Evolutionary conservation across 2,113 vertebrate genomes (phyloP).

Genomic region (Pavo muticus): DNA sequence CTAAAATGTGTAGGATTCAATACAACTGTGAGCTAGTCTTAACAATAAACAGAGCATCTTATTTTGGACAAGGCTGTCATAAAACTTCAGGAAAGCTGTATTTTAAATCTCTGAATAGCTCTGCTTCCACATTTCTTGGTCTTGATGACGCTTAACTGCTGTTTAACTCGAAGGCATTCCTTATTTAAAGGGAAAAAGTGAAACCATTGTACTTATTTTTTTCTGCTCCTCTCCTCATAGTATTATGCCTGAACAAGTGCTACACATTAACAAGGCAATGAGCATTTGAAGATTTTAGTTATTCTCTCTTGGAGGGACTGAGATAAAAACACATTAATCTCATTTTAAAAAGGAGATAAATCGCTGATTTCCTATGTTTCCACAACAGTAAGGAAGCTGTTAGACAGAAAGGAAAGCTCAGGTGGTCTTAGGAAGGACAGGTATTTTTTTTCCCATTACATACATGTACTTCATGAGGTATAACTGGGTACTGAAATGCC

Average conservation of each 20-base stretch:
- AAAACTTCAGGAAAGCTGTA: neutral
- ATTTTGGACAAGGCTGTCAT: neutral
- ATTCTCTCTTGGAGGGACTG: neutral
- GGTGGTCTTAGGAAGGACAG: neutral
- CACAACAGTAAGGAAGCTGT: neutral
- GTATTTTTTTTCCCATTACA: neutral
- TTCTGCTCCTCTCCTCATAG: neutral
- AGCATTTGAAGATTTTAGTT: neutral
- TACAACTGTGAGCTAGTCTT: neutral
- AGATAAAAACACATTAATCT: neutral
- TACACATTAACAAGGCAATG: neutral
- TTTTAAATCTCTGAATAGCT: neutral
- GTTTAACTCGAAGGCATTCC: neutral
- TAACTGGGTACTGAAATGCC: neutral
- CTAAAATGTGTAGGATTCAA: neutral
- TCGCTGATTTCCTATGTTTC: neutral
- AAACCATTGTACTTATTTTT: neutral
- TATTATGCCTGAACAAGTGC: too few species aligned
- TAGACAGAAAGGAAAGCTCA: neutral
- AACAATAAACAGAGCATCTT: neutral
- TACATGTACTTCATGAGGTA: rapidly evolving
- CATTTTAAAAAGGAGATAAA: neutral
- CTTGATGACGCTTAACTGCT: neutral
- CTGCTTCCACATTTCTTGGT: neutral
- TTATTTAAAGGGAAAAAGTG: neutral